Base-by-base conservation (phyloP, 2,113 vertebrate genomes). In the Hippopotamus amphibius region DNA sequence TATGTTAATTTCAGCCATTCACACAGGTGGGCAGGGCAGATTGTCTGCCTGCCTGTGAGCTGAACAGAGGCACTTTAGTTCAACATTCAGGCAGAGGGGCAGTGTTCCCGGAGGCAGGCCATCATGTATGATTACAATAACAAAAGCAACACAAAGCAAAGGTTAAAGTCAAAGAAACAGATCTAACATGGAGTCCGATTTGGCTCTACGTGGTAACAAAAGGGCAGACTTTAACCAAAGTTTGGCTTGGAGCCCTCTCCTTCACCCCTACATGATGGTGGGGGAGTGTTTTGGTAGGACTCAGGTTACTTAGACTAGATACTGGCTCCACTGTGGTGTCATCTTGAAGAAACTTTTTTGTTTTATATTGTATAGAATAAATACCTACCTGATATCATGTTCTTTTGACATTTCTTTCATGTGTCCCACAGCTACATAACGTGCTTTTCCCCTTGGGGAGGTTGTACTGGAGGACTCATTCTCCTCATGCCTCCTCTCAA, bases 331-430 rank as follows among this genome's bases (percentile, higher is more conserved):
- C n/a, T 82, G 24, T 86, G 24, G 53, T 86, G 11, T 81, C 66
- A 69, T 79, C 14, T 66, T 85, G 37, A 91, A 61, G n/a, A 81
- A 84, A 55, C 26, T 48, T 93, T 87, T 96, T 68, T 83, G 53
- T 74, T 88, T 59, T 80, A 61, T 59, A 11, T 61, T 80, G 50
- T 55, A 59, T 87, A 72, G 30, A 81, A 72, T 90, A 50, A 74
- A 82, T 72, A 41, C 41, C 43, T 94, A 77, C 55, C 17, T 24
- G 9, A 37, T 94, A 16, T 9, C 41, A 41, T 93, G n/a, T 91
- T 88, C 37, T 89, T 84, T 85, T 65, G 61, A 41, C 55, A 82
- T 81, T 93, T 86, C 28, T 93, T 26, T 88, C 24, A 16, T 43
- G 13, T 76, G 46, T 82, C n/a, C 53, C 89, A 53, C 17, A 74